Percentiles rank a stretch among this genome's conserved stretches.
These are phyloP conservation scores for Heliocidaris erythrogramma DNA, from an alignment of 35 echinoderm and acorn worm species.

Conservation along the genomic window DNA sequence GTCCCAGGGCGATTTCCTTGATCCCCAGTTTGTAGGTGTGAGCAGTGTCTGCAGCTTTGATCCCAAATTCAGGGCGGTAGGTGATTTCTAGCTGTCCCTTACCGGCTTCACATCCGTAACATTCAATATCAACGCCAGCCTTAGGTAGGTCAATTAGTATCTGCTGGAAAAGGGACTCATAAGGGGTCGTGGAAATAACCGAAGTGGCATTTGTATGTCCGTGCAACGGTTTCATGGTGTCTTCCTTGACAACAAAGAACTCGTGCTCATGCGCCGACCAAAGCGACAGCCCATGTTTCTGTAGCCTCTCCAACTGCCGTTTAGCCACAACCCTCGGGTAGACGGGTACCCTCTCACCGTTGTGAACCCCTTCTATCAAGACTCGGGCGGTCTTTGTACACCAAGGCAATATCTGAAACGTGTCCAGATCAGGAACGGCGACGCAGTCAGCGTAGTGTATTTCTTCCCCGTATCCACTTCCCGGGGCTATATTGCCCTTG, in stretches of 20 bases:
- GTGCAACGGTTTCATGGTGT: constrained; percentile 57
- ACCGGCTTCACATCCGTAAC: constrained; percentile 44
- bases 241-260: constrained; percentile 64
- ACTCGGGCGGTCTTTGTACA: constrained; percentile 55
- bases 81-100: constrained; percentile 68
- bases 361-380: constrained; percentile 11
- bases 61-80: constrained; percentile 68
- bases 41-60: constrained; percentile 67
- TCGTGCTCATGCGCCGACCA: constrained; percentile 65
- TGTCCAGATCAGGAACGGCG: constrained; percentile 55
- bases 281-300: constrained; percentile 43
- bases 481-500: neutral
- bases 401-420: constrained; percentile 71
- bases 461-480: constrained; percentile 48
- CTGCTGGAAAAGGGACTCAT: constrained; percentile 53
- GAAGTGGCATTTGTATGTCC: constrained; percentile 12
- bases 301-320: constrained; percentile 45
- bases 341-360: constrained; percentile 3
- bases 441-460: constrained; percentile 38
- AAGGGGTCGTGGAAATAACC: constrained; percentile 29
- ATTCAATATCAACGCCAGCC: constrained; percentile 70
- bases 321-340: constrained; percentile 53
- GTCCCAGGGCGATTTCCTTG: constrained; percentile 69
- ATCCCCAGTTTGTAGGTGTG: constrained; percentile 67
- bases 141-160: constrained; percentile 47